Evolutionary conservation across 1,140 invertebrate genomes (phyloP), one percentile per base, ranked within the genome.

Genomic region (Hypothenemus hampei): DNA sequence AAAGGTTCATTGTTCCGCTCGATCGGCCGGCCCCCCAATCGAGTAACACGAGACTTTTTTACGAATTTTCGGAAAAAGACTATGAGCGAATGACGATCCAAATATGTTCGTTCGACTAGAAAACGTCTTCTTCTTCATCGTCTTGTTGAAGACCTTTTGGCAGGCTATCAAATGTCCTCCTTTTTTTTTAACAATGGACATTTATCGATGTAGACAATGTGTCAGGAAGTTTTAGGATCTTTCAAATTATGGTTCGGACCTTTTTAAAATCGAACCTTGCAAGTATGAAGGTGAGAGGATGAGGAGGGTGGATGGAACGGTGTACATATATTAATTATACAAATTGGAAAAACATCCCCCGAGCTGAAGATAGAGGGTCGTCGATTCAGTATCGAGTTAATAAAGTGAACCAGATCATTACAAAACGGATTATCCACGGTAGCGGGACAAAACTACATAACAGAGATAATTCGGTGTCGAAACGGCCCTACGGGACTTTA

Each of bases 341-440:
- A n/a, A n/a, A n/a, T n/a, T n/a, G n/a, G n/a, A n/a, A n/a, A n/a
- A n/a, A n/a, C n/a, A n/a, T n/a, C n/a, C n/a, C n/a, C n/a, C n/a
- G n/a, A n/a, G n/a, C n/a, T n/a, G n/a, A n/a, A n/a, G n/a, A n/a
- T n/a, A n/a, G n/a, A n/a, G n/a, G n/a, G n/a, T n/a, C n/a, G n/a
- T n/a, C n/a, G n/a, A n/a, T 40, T 16, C 4, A 40, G 15, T 20
- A 13, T 40, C 37, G 18, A 15, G 37, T 40, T 40, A 40, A 40
- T 40, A 40, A 40, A 40, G 37, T n/a, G 26, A n/a, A n/a, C n/a
- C n/a, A n/a, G 6, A 40, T 40, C 37, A 40, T 40, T 40, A 40
- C n/a, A 40, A 40, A 40, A 40, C 16, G 37, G 37, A 40, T 40
- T 40, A 40, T n/a, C 37, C 37, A 40, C 37, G 37, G 37, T 40